Base-by-base conservation (phyloP, 2,888 invertebrate species). In the Boloria selene region DNA sequence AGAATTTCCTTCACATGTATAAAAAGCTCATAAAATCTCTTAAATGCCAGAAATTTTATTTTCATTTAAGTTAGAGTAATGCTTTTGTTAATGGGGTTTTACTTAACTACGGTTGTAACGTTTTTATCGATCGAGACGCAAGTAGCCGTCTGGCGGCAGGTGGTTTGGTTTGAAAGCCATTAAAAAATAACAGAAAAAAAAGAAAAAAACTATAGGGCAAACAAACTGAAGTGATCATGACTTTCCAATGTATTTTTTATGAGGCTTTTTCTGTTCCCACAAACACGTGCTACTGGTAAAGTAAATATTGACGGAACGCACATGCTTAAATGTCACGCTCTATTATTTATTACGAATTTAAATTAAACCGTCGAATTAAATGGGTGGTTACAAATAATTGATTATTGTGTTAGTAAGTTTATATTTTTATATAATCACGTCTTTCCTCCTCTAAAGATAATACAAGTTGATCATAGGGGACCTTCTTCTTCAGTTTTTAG, bases 81-180 rank as follows among this genome's bases (percentile, higher is more conserved):
- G 80, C 79, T 79, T 80, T 75, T 78, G 82, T 83, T 88, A 86
- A 86, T 86, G 82, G 82, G 75, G 79, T 84, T 82, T 83, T 81
- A 85, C 85, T 85, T 84, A 82, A 83, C 82, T 79, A 77, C 69
- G 67, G 64, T 66, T 72, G 6, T 70, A 71, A 67, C 59, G 71
- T 69, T 75, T 82, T 84, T 85, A 84, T 83, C 77, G 82, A 83
- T 82, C 74, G 72, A 74, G 71, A 64, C 72, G 71, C 72, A 75
- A 64, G 45, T 50, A 38, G 59, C 75, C 72, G 75, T 74, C 75
- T 75, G 79, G 73, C 61, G 74, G 78, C 81, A 81, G 83, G 82
- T 83, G 83, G 38, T 59, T 67, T 61, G 64, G 65, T 66, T 64
- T 55, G 56, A 65, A 74, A 77, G 73, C 0, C 49, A 44, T 10